Base-by-base conservation (phyloP, 2,888 invertebrate species). In the Lutraria lutraria region DNA sequence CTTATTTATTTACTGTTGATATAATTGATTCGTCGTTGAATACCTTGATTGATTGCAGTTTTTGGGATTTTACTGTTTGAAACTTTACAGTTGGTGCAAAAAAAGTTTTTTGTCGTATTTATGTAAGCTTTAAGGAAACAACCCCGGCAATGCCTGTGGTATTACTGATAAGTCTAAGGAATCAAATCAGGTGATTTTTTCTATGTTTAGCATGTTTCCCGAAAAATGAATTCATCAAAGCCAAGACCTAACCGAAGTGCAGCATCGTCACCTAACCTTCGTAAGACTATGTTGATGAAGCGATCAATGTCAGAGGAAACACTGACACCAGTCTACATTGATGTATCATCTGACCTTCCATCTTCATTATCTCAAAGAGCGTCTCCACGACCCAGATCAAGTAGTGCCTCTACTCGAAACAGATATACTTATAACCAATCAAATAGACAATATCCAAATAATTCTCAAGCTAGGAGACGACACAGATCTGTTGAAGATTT, bases 321-420 rank as follows among this genome's bases (percentile, higher is more conserved):
- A 15, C 43, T 92, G 13, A 88, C 88, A 19, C 91, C 92, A 81
- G 90, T 92, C 15, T 88, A 90, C 83, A 90, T 91, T 53, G 91
- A 92, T 79, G 89, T 88, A 52, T 86, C 89, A 16, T 89, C 90
- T 68, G 90, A 90, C 63, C 89, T 90, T 25, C 85, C 89, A 15
- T 76, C 90, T 25, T 90, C 90, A 15, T 53, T 56, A 29, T 25
- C 85, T 54, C 84, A 81, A 12, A 83, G 87, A 63, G 6, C 87
- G 13, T 85, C 88, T 12, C 31, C 63, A 52, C 54, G 68, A 88
- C 81, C 60, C n/a, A 88, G 89, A 31, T 83, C 87, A 81, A 87
- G 54, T 54, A 88, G 88, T 83, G 81, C 88, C 25, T 89, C 89
- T 72, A 63, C 53, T 29, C 76, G 83, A 83, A 76, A 25, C 21